phyloP scores from a whole-genome alignment of 1,140 invertebrate genomes.

The Saccostrea glomerata region DNA sequence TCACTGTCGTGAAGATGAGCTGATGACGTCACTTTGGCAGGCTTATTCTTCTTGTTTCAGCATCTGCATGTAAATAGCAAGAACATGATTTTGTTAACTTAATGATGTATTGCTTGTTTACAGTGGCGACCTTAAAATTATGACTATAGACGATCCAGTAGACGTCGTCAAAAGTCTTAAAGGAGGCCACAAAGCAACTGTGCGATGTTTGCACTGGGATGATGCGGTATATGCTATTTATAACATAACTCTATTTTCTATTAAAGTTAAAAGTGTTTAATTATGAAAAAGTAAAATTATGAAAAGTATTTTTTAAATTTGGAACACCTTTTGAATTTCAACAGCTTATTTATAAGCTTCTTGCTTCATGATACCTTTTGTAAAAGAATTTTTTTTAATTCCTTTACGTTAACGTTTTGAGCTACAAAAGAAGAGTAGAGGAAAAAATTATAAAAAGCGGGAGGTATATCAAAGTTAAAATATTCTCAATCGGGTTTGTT shows the following conservation, averaged over 20 bases:
- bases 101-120: slow-evolving; percentile 20
- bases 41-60: slow-evolving; percentile 10
- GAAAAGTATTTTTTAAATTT: too few relatives aligned
- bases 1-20: background rate
- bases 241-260: background rate
- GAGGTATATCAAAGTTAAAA: background rate
- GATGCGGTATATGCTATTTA: slow-evolving; percentile 37
- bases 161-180: slow-evolving; percentile 41
- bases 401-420: background rate
- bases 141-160: background rate
- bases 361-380: too few relatives aligned
- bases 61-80: background rate
- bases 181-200: slow-evolving; percentile 53
- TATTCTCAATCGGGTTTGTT: background rate
- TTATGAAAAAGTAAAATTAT: too few relatives aligned
- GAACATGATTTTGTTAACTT: background rate
- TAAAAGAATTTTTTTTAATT: background rate
- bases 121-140: slow-evolving; percentile 34
- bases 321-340: background rate
- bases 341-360: background rate
- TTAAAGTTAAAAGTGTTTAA: too few relatives aligned
- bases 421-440: background rate
- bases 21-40: background rate
- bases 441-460: background rate
- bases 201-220: slow-evolving; percentile 59